phyloP scores from a whole-genome alignment of 2,113 vertebrate genomes.

The Pycnonotus jocosus region DNA sequence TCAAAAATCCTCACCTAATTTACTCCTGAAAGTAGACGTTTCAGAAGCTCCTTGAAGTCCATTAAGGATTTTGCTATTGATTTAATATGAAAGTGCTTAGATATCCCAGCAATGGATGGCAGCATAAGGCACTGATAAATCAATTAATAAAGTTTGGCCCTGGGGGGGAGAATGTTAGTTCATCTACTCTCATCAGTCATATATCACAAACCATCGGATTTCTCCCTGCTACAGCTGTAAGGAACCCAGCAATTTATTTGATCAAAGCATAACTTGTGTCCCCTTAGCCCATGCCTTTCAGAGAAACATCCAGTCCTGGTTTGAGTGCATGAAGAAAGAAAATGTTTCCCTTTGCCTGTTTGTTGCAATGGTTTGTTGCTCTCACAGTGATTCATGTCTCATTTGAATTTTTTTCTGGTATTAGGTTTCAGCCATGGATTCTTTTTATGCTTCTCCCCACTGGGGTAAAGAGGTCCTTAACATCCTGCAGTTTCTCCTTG shows the following conservation, averaged over 20 bases:
- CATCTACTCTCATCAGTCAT: background rate
- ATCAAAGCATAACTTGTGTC: background rate
- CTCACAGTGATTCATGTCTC: accelerated
- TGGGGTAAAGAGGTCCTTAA: background rate
- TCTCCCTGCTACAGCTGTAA: background rate
- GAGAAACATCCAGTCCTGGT: background rate
- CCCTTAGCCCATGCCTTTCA: background rate
- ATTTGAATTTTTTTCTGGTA: background rate
- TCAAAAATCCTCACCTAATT: background rate
- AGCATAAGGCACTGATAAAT: background rate
- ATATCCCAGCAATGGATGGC: background rate
- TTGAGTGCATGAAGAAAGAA: background rate
- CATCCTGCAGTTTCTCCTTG: background rate
- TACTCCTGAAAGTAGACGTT: background rate
- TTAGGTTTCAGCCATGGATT: background rate
- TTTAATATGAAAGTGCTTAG: background rate
- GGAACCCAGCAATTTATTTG: background rate
- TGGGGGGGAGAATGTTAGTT: background rate
- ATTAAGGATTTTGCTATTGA: background rate
- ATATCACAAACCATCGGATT: background rate
- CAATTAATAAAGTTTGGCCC: constrained; percentile 1
- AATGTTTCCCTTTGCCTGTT: background rate
- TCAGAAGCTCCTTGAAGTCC: background rate
- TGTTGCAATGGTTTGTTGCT: background rate
- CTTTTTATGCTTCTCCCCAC: background rate